Evolutionary conservation across 2,113 vertebrate genomes (phyloP).

Genomic region (Catharus minimus): DNA sequence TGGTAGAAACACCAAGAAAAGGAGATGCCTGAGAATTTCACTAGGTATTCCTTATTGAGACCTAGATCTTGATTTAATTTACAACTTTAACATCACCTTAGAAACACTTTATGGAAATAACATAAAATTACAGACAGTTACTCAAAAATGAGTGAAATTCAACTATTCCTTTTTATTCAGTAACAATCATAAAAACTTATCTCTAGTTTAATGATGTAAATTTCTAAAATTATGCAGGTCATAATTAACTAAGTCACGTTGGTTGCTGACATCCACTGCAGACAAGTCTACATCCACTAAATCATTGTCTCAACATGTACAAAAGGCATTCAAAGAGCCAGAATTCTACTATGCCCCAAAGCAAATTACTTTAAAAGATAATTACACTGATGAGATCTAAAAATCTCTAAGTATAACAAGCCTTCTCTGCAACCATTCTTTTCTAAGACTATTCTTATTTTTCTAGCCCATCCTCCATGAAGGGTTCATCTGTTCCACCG

Average conservation of each 20-base stretch:
- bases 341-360: neutral
- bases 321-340: neutral
- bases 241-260: neutral
- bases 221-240: neutral
- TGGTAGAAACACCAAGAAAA: neutral
- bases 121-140: neutral
- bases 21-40: neutral
- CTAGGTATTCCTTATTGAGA: neutral
- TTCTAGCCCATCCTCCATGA: neutral
- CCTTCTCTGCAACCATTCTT: neutral
- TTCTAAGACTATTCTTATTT: neutral
- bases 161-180: neutral
- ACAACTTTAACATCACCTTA: neutral
- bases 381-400: neutral
- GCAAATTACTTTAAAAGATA: neutral
- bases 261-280: neutral
- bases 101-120: neutral
- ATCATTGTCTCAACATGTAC: neutral
- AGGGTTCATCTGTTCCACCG: neutral
- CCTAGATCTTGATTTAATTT: neutral
- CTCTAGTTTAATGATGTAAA: neutral
- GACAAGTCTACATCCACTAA: neutral
- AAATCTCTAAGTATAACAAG: neutral
- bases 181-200: neutral
- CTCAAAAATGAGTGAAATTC: neutral